Percentiles rank a stretch among this genome's conserved stretches.
phyloP scores from a whole-genome alignment of 1,140 invertebrate genomes.

The Elymnias hypermnestra region DNA sequence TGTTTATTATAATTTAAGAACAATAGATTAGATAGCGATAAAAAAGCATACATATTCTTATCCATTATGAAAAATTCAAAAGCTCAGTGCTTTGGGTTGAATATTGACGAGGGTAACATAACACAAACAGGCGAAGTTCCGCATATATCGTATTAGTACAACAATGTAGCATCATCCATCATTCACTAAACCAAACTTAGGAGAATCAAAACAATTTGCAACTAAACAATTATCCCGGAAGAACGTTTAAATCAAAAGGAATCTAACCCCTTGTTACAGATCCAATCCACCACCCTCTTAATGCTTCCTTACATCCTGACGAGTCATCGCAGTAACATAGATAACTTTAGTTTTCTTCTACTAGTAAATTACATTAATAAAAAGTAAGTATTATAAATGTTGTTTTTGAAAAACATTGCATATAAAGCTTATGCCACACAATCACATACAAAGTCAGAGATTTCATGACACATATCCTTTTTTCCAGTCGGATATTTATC shows the following conservation, averaged over 20 bases:
- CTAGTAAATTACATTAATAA: no score
- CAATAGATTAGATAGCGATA: no score
- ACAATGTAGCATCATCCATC: conserved; percentile 7
- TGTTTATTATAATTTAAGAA: no score
- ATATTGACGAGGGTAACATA: conserved; percentile 3
- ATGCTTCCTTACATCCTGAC: conserved; percentile 3
- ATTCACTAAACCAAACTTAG: conserved; percentile 1
- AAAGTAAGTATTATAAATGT: no score
- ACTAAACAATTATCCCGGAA: conserved; percentile 2
- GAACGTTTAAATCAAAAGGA: conserved; percentile 7
- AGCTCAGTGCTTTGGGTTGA: not conserved
- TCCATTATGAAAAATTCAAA: not conserved
- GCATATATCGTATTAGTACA: not conserved
- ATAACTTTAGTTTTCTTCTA: not conserved
- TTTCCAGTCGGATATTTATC: no score
- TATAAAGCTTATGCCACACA: no score
- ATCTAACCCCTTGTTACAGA: conserved; percentile 1
- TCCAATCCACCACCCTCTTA: conserved; percentile 5
- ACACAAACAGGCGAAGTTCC: not conserved
- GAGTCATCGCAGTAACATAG: not conserved
- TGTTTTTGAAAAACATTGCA: no score
- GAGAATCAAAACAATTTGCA: conserved; percentile 7
- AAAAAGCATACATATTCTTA: no score
- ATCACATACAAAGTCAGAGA: no score
- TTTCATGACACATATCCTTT: no score